Conservation (phyloP, 2,113 vertebrate species). For the Nothobranchius furzeri region DNA sequence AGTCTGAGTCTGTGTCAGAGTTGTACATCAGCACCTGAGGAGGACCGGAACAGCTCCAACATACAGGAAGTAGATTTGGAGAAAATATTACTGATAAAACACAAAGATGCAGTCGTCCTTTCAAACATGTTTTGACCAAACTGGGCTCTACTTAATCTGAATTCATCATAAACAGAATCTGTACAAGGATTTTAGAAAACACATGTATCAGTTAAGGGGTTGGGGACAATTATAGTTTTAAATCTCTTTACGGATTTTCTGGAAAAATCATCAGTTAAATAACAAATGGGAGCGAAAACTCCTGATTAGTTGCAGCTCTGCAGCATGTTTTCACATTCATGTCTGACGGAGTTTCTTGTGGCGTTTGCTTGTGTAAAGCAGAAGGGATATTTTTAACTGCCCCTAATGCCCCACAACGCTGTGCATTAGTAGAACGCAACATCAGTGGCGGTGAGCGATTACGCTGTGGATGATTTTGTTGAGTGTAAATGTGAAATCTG, state of each 20-base stretch:
- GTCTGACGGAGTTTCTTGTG: constrained; percentile 1
- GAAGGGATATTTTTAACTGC: constrained; percentile 50
- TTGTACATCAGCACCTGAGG: background rate
- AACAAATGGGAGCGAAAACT: too few relatives aligned
- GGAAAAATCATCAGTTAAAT: too few relatives aligned
- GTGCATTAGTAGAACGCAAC: constrained; percentile 62
- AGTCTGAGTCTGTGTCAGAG: background rate
- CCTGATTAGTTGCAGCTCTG: too few relatives aligned
- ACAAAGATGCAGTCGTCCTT: background rate
- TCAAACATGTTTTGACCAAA: background rate
- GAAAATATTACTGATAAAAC: background rate
- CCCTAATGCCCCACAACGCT: constrained; percentile 45
- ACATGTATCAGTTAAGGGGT: too few relatives aligned
- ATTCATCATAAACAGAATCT: background rate
- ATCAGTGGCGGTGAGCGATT: constrained; percentile 61
- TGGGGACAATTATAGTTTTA: too few relatives aligned
- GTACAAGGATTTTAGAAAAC: background rate
- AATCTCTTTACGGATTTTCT: too few relatives aligned
- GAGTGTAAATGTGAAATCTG: constrained; percentile 79
- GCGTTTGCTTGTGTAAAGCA: constrained; percentile 18
- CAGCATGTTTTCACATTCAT: background rate
- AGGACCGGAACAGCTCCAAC: background rate
- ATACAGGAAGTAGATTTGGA: too few relatives aligned
- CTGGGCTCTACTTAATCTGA: too few relatives aligned
- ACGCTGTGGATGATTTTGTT: constrained; percentile 73